Conservation (phyloP, 64 coral and sea anemone species). For the Pocillopora damicornis region DNA sequence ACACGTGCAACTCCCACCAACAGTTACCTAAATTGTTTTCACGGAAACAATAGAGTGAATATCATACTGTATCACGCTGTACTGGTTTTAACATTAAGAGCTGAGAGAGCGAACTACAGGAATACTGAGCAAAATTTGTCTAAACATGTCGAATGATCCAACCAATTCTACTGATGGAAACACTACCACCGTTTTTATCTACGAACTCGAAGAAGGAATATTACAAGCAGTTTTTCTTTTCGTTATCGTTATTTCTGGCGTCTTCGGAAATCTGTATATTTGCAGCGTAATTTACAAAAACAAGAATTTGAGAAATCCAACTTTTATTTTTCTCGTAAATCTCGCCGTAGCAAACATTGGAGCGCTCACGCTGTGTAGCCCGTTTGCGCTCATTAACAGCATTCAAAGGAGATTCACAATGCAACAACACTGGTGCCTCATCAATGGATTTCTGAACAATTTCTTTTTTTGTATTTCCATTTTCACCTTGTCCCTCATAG, state of each 20-base stretch:
- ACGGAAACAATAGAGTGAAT: background rate
- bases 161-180: conserved; percentile 12
- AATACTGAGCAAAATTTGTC: background rate
- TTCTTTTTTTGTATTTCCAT: conserved; percentile 91
- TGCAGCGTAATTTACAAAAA: conserved; percentile 53
- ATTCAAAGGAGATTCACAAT: conserved; percentile 40
- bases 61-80: background rate
- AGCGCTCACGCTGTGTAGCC: conserved; percentile 63
- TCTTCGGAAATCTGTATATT: conserved; percentile 66
- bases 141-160: background rate
- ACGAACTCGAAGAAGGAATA: conserved; percentile 26
- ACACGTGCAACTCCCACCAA: too few species aligned
- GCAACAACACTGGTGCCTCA: conserved; percentile 50
- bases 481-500: conserved; percentile 70
- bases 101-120: background rate
- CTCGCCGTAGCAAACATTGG: conserved; percentile 72
- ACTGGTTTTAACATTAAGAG: background rate
- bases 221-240: conserved; percentile 59
- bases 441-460: conserved; percentile 79
- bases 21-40: background rate
- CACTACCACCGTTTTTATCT: conserved; percentile 3
- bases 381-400: conserved; percentile 66
- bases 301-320: conserved; percentile 78
- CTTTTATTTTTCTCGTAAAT: conserved; percentile 81
- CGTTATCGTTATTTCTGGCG: conserved; percentile 44